Base-by-base conservation (phyloP, 1,140 invertebrate genomes). In the Psix sp. region DNA sequence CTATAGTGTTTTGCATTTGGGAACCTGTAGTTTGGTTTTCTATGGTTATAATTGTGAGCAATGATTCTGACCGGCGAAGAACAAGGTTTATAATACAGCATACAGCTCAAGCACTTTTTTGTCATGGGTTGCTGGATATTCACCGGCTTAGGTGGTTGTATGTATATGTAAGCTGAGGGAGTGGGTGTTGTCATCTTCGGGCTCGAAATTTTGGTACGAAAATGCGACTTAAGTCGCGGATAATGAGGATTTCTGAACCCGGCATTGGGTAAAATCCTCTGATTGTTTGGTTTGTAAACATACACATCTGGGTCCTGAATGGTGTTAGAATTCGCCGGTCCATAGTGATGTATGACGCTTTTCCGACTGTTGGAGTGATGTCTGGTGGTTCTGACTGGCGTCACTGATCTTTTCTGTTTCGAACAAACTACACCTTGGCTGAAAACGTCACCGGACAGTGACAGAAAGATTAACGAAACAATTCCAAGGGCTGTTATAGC, bases 141-240 rank as follows among this genome's bases (percentile, higher is more conserved):
- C 15, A 49, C n/a, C 14, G 59, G 68, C 63, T 68, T 77, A 31
- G 76, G 29, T 15, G 84, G 81, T 33, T 83, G 80, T 33, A 87
- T 86, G 54, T 85, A 80, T 35, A 87, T 82, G 49, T 84, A 86
- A 5, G 86, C 86, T 78, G 83, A 78, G 4, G 85, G 84, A 38
- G 62, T 77, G 16, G 14, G 66, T 2, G 72, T 66, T 29, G 38
- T 24, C 39, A 56, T 26, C 18, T 54, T 54, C 29, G 51, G 18
- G 1, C 26, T 11, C 26, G 24, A 7, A 18, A 24, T 20, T 13
- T 70, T 35, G 14, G 49, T 26, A 11, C 2, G 3, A 10, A 21
- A 51, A 20, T 7, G 16, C 6, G 45, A 2, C n/a, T 52, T 51
- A 4, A 24, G 26, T 14, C 11, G 17, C 38, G 36, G 20, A 11